Conservation (phyloP, 2,797 vertebrate genomes). For the Anguilla anguilla region DNA sequence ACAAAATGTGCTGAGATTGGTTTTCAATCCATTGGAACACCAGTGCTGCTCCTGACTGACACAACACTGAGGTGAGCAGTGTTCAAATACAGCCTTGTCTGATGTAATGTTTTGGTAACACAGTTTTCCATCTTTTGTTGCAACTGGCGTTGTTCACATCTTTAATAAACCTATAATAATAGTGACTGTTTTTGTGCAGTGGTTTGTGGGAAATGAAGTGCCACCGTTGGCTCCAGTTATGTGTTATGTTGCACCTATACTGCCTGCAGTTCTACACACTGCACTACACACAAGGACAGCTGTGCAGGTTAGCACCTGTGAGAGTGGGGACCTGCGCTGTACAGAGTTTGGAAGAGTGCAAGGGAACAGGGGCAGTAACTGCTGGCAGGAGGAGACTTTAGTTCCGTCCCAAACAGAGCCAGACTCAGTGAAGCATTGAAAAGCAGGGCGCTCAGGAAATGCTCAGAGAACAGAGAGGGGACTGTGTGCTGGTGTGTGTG, state of each 20-base stretch:
- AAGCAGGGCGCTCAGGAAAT: constrained; percentile 17
- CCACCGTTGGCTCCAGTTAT: neutral
- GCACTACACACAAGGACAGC: neutral
- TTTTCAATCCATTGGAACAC: neutral
- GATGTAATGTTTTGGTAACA: neutral
- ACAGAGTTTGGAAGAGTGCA: neutral
- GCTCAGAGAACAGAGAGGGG: constrained; percentile 24
- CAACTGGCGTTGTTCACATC: neutral
- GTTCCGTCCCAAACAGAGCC: constrained; percentile 26
- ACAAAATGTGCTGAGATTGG: neutral
- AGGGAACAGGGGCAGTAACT: constrained; percentile 24
- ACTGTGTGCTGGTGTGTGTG: constrained; percentile 8
- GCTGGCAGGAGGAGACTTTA: neutral
- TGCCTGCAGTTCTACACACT: neutral
- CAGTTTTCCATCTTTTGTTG: neutral
- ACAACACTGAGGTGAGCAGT: neutral
- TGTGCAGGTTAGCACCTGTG: neutral
- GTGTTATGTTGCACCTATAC: neutral
- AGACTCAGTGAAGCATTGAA: constrained; percentile 19
- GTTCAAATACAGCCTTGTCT: neutral
- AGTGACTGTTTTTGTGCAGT: neutral
- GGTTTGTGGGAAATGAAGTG: neutral
- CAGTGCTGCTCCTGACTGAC: neutral
- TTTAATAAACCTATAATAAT: neutral
- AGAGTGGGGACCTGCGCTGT: neutral